Conservation (phyloP, 2,888 invertebrate species). For the Ectemnius cavifrons region DNA sequence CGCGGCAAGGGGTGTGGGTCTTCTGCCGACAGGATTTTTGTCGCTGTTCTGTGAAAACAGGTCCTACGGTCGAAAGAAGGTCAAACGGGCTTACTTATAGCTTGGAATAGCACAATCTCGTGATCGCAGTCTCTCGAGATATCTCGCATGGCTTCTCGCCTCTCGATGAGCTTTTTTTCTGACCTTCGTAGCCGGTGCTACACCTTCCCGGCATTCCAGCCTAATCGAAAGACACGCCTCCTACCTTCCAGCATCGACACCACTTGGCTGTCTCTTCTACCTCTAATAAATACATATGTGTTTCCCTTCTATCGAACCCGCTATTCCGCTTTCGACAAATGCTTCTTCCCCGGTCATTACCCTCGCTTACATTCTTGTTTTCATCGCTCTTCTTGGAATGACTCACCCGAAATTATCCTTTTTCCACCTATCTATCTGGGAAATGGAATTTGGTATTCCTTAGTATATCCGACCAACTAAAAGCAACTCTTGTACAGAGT, state of each 20-base stretch:
- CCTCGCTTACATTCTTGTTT: not conserved
- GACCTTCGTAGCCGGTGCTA: conserved; percentile 65
- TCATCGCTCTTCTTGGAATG: not conserved
- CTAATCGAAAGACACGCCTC: conserved; percentile 70
- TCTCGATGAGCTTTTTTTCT: conserved; percentile 51
- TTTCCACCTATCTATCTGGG: not conserved
- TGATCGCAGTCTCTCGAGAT: conserved; percentile 25
- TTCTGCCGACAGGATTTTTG: too few relatives aligned
- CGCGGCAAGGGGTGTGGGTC: too few relatives aligned
- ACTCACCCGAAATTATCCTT: not conserved
- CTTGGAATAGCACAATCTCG: conserved; percentile 1
- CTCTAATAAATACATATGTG: conserved; percentile 17
- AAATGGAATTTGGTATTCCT: not conserved
- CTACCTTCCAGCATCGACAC: conserved; percentile 37
- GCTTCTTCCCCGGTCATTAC: not conserved
- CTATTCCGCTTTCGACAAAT: not conserved
- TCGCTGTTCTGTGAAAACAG: not conserved
- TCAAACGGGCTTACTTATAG: conserved; percentile 15
- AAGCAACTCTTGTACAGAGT: too few relatives aligned
- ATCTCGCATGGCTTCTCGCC: conserved; percentile 39
- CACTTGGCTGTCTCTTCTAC: conserved; percentile 12
- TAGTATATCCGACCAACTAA: not conserved
- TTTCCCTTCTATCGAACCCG: not conserved
- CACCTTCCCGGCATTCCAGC: conserved; percentile 69
- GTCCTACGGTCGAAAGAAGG: conserved; percentile 40